These are phyloP conservation scores for Dinoponera quadriceps DNA, from an alignment of 1,140 invertebrate species.

Conservation along the genomic window DNA sequence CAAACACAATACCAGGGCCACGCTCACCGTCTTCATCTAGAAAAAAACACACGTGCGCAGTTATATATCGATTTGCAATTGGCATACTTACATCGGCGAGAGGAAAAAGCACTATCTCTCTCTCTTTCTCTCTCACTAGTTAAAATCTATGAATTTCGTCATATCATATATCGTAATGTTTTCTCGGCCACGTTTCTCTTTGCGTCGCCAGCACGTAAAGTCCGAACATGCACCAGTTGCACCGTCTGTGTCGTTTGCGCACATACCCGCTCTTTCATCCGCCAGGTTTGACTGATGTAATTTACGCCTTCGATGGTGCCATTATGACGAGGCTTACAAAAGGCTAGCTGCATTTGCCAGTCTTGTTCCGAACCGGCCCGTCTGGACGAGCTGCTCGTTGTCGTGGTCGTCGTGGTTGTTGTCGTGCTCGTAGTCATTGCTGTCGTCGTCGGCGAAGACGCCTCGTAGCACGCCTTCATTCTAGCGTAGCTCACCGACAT, in stretches of 20 bases:
- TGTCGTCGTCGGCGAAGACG: constrained; percentile 63
- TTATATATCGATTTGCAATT: background rate
- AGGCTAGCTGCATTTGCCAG: constrained; percentile 89
- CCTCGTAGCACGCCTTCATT: constrained; percentile 76
- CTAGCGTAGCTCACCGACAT: constrained; percentile 76
- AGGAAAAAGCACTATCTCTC: constrained; percentile 26
- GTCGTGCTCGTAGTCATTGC: constrained; percentile 67
- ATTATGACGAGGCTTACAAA: constrained; percentile 90
- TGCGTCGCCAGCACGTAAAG: too few species aligned
- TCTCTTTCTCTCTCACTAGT: background rate
- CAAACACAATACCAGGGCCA: constrained; percentile 98
- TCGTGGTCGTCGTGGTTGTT: constrained; percentile 62
- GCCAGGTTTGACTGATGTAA: constrained; percentile 92
- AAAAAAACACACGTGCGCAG: constrained; percentile 70
- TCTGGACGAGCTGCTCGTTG: constrained; percentile 5
- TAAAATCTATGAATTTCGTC: too few species aligned
- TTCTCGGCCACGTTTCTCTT: too few species aligned
- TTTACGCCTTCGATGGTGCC: constrained; percentile 92
- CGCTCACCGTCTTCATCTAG: constrained; percentile 99
- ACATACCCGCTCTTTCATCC: constrained; percentile 95
- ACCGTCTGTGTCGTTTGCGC: background rate
- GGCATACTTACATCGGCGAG: too few species aligned
- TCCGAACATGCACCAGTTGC: too few species aligned
- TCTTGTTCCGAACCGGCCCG: constrained; percentile 79
- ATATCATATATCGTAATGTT: too few species aligned